Evolutionary conservation across 2,113 vertebrate species (phyloP).

Genomic region (Polypterus bichir): DNA sequence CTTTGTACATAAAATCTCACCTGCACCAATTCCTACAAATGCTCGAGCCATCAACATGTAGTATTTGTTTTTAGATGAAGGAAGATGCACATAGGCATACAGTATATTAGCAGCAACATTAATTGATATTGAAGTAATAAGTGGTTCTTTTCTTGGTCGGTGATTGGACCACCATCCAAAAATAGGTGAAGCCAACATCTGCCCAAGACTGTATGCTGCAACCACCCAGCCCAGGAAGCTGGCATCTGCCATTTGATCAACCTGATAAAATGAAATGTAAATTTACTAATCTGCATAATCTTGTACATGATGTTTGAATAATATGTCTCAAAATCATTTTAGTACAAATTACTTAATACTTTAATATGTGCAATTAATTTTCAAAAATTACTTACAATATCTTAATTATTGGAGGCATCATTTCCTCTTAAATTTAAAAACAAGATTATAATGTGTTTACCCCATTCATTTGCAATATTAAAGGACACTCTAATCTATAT

Average conservation of each 20-base stretch:
- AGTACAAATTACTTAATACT: neutral
- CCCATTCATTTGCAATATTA: too few relatives aligned
- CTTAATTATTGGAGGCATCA: neutral
- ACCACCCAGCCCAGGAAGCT: conserved; percentile 94
- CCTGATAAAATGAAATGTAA: conserved; percentile 43
- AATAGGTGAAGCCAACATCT: conserved; percentile 84
- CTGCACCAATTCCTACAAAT: conserved; percentile 88
- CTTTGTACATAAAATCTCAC: conserved; percentile 33
- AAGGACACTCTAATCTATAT: too few relatives aligned
- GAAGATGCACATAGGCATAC: conserved; percentile 73
- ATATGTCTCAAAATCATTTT: neutral
- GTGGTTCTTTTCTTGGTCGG: conserved; percentile 72
- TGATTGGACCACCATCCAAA: conserved; percentile 90
- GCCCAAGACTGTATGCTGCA: conserved; percentile 83
- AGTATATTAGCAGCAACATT: conserved; percentile 77
- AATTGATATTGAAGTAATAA: conserved; percentile 71
- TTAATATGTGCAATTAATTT: neutral
- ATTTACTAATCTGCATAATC: neutral
- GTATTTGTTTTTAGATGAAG: conserved; percentile 67
- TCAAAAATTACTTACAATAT: neutral
- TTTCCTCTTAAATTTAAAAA: too few relatives aligned
- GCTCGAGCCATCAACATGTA: conserved; percentile 77
- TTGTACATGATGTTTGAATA: neutral
- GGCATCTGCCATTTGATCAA: conserved; percentile 61
- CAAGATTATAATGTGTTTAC: too few relatives aligned